Conservation (phyloP, 1,140 invertebrate species). For the Philotrypesis tridentata region DNA sequence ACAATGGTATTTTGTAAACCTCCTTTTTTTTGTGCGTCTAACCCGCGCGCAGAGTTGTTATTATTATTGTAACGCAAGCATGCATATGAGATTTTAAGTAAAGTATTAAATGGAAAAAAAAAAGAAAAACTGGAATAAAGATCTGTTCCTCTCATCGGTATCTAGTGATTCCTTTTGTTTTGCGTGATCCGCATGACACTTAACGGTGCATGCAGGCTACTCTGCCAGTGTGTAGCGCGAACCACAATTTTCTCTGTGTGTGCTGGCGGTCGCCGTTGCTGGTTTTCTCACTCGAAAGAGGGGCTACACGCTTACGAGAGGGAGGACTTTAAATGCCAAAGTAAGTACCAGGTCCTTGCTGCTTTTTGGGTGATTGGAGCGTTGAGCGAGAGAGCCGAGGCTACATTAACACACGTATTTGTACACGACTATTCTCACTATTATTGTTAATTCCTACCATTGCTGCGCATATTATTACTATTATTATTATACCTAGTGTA, state of each 20-base stretch:
- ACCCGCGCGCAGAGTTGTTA: constrained; percentile 39
- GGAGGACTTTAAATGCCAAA: constrained; percentile 18
- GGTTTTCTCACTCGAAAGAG: constrained; percentile 19
- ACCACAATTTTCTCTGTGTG: constrained; percentile 25
- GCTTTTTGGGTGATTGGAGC: constrained; percentile 45
- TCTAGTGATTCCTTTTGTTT: constrained; percentile 64
- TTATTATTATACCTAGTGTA: neutral
- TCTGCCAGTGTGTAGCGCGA: constrained; percentile 23
- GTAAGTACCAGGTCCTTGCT: constrained; percentile 42
- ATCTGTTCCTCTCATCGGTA: constrained; percentile 69
- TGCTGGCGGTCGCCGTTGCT: constrained; percentile 7
- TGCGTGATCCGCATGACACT: constrained; percentile 62
- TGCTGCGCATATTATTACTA: neutral
- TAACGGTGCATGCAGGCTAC: constrained; percentile 39
- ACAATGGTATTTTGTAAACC: constrained; percentile 41
- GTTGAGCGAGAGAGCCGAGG: constrained; percentile 8
- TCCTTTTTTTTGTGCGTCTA: constrained; percentile 37
- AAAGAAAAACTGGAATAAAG: constrained; percentile 66
- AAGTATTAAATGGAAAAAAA: constrained; percentile 16
- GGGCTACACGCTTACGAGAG: constrained; percentile 22
- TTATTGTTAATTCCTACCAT: neutral
- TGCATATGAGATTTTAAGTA: constrained; percentile 25
- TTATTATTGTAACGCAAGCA: constrained; percentile 71
- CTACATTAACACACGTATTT: constrained; percentile 34
- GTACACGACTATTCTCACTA: neutral